Evolutionary conservation across 2,113 vertebrate species (phyloP).

Genomic region (Falco punctatus): DNA sequence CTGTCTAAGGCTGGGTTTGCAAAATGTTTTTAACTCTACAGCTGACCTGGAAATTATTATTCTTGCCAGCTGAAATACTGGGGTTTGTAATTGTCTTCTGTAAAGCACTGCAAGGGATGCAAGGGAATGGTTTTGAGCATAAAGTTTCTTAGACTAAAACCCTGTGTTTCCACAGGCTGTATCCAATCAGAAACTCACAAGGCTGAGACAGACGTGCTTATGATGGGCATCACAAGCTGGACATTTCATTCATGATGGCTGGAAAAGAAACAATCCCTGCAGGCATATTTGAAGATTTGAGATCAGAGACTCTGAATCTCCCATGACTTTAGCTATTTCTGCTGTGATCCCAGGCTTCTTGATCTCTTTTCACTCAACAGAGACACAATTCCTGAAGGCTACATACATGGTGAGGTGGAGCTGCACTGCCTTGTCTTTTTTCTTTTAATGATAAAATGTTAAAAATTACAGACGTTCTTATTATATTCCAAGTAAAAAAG

Average conservation of each 20-base stretch:
- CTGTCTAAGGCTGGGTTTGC: slow-evolving; percentile 20
- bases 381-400: background rate
- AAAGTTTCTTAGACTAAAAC: background rate
- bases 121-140: background rate
- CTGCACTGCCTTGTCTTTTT: background rate
- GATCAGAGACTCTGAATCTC: background rate
- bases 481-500: background rate
- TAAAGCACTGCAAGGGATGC: background rate
- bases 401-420: background rate
- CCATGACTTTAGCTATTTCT: background rate
- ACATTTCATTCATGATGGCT: background rate
- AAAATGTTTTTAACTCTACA: slow-evolving; percentile 58
- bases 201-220: background rate
- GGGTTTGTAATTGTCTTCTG: background rate
- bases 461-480: background rate
- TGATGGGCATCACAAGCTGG: background rate
- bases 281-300: background rate
- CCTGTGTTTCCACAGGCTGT: background rate
- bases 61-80: background rate
- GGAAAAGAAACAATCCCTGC: background rate
- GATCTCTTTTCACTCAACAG: background rate
- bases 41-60: background rate
- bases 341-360: background rate
- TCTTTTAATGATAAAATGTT: background rate
- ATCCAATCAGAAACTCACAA: background rate